A percentile compares a stretch with the other conserved stretches of the same genome.
These are phyloP conservation scores for Coelopa pilipes DNA, from an alignment of 2,888 invertebrate genomes.

Conservation along the genomic window DNA sequence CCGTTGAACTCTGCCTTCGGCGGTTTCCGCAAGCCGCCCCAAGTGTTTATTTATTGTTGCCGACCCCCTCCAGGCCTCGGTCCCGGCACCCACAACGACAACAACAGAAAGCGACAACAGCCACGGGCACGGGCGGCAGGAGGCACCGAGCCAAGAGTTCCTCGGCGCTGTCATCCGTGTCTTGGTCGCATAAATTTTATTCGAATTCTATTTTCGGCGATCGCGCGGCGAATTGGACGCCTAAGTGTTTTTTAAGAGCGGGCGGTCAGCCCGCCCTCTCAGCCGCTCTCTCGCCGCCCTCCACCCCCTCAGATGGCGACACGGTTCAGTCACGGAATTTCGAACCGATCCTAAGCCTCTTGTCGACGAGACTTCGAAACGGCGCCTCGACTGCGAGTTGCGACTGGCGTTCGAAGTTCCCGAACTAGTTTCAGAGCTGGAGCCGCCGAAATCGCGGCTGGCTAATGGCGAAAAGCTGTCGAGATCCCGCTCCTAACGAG, in stretches of 20 bases:
- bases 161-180: slow-evolving; percentile 13
- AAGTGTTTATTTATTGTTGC: slow-evolving; percentile 11
- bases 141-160: neutral
- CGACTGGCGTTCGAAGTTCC: slow-evolving; percentile 8
- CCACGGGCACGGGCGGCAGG: neutral
- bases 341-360: too few relatives aligned
- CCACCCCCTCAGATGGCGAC: too few relatives aligned
- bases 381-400: neutral
- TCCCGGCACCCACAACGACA: too few relatives aligned
- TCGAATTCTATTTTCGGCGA: slow-evolving; percentile 16
- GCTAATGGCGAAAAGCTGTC: neutral
- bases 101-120: slow-evolving; percentile 5
- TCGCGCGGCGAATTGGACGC: neutral
- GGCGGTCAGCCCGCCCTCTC: too few relatives aligned
- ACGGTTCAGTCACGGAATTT: too few relatives aligned
- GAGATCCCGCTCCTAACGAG: neutral
- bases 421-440: slow-evolving; percentile 1
- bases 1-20: slow-evolving; percentile 7
- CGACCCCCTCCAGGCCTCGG: neutral
- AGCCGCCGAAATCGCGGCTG: neutral
- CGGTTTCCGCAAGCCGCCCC: neutral
- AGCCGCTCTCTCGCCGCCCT: too few relatives aligned
- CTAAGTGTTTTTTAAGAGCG: neutral
- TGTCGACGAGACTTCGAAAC: too few relatives aligned
- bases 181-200: slow-evolving; percentile 12